Evolutionary conservation across 64 coral and sea anemone genomes (phyloP).

Genomic region (Orbicella faveolata): DNA sequence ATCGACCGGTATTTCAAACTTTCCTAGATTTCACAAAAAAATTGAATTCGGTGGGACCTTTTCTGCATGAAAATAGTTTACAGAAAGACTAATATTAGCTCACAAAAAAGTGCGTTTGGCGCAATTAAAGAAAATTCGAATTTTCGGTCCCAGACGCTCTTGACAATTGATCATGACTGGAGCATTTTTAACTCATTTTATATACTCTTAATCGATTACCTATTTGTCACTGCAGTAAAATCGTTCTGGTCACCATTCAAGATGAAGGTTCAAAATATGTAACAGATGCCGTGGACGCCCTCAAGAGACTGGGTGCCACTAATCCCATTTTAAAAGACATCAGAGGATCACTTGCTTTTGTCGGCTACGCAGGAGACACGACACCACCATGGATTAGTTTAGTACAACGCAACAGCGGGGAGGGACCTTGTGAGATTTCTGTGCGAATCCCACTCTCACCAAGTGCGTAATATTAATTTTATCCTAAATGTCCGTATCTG

Average conservation of each 20-base stretch:
- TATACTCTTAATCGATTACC: background rate
- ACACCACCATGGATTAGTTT: constrained; percentile 52
- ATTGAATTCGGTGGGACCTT: no score
- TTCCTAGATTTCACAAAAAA: no score
- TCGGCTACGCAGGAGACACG: background rate
- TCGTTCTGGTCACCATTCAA: constrained; percentile 42
- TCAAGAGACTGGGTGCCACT: constrained; percentile 31
- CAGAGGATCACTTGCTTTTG: constrained; percentile 37
- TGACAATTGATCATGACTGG: no score
- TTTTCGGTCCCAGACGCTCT: no score
- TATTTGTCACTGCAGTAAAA: background rate
- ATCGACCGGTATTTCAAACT: no score
- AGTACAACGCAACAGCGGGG: background rate
- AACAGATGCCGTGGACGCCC: background rate
- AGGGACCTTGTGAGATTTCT: constrained; percentile 20
- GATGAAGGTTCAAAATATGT: background rate
- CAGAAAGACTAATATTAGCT: no score
- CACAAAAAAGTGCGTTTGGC: no score
- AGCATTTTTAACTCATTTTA: no score
- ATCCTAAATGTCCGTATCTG: no score
- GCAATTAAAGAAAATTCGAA: no score
- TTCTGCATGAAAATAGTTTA: no score
- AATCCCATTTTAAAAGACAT: background rate
- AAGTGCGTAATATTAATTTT: background rate
- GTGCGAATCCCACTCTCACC: background rate